Base-by-base conservation (phyloP, 2,113 vertebrate species). In the Carettochelys insculpta region DNA sequence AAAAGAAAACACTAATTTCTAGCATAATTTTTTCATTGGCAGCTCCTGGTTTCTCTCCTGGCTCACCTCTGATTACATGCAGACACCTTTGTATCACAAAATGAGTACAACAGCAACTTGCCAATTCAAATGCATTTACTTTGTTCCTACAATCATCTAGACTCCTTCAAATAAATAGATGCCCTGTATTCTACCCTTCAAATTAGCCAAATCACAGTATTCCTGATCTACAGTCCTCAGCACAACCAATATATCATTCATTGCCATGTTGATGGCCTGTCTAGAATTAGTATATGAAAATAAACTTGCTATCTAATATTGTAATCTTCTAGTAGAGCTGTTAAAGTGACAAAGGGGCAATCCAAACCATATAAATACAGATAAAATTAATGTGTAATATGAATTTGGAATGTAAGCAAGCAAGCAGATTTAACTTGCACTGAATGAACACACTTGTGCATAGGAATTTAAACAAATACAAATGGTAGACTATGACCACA, bases 401-500 rank as follows among this genome's bases (percentile, higher is more conserved):
- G 43, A 41, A 90, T 90, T 92, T 85, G 80, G 82, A 92, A 89
- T 65, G 65, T 75, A 85, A 86, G 77, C 51, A 91, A 65, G 78
- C 41, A 7, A 51, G 25, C 77, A 65, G 47, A 77, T 82, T 51
- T 47, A 89, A 41, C 45, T 83, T 76, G 53, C 71, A 82, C 75
- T 88, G 79, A 92, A 90, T 86, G 88, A 88, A 34, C 48, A 77
- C 61, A 77, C 48, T 73, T 45, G 41, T 27, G 24, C 47, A 43
- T 52, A 77, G 68, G 52, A 82, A 86, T 86, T 90, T 86, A 90
- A 90, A 52, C 53, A 77, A 90, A 47, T 27, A 68, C 77, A 65
- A 90, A 61, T 14, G 61, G 34, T 31, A 68, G 83, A 47, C 48
- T 61, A 54, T 61, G 50, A n/a, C 17, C 34, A 34, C 14, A 7